These are phyloP conservation scores for Drosophila hawaiiensis DNA, from an alignment of 2,888 invertebrate species.

Conservation along the genomic window DNA sequence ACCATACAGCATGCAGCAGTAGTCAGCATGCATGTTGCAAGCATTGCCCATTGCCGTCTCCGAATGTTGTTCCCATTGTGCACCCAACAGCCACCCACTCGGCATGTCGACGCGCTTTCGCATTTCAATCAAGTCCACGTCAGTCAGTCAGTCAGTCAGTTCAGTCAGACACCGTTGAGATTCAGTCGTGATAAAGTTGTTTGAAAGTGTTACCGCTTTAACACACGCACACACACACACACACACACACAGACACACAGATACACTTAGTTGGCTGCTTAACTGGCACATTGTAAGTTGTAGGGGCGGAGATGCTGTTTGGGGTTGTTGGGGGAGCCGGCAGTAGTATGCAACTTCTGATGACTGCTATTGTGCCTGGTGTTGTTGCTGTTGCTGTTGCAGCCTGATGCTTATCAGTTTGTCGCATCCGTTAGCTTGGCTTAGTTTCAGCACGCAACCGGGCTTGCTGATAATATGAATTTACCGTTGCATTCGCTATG, in stretches of 20 bases:
- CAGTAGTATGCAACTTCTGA: constrained; percentile 8
- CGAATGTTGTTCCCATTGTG: constrained; percentile 4
- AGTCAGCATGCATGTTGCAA: neutral
- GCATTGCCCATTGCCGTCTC: constrained; percentile 15
- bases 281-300: constrained; percentile 66
- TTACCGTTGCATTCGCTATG: constrained; percentile 70
- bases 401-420: constrained; percentile 70
- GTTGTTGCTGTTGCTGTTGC: constrained; percentile 11
- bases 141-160: constrained; percentile 40
- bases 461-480: constrained; percentile 57
- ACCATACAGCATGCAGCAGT: constrained; percentile 39
- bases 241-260: constrained; percentile 35
- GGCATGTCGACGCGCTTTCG: constrained; percentile 72
- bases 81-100: constrained; percentile 67
- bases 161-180: constrained; percentile 63
- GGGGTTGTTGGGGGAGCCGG: neutral
- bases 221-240: constrained; percentile 25
- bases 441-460: constrained; percentile 67
- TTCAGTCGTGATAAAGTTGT: constrained; percentile 79
- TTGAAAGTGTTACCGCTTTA: constrained; percentile 72
- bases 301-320: neutral
- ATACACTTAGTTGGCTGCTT: constrained; percentile 51
- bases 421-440: constrained; percentile 72
- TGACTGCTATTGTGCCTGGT: constrained; percentile 59
- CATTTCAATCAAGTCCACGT: constrained; percentile 79